phyloP scores from a whole-genome alignment of 2,113 vertebrate species.

The Campylomormyrus numenius region DNA sequence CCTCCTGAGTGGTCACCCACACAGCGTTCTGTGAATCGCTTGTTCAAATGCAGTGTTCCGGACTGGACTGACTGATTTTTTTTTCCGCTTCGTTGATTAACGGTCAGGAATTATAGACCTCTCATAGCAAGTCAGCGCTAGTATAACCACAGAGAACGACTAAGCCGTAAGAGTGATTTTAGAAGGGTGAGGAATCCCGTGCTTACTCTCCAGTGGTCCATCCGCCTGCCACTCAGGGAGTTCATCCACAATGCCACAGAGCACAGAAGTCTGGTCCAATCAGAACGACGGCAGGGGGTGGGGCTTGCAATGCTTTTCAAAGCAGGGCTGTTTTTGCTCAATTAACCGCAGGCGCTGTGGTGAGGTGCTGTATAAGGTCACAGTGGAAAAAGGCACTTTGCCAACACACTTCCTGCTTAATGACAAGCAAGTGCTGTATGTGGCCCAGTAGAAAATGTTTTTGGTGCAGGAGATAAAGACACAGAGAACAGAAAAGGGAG shows the following conservation, averaged over 20 bases:
- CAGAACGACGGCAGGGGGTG: background rate
- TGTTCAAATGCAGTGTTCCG: background rate
- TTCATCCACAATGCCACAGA: background rate
- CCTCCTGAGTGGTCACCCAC: background rate
- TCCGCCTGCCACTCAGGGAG: background rate
- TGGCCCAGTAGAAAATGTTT: background rate
- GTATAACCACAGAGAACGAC: background rate
- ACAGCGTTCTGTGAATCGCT: background rate
- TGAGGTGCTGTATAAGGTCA: background rate
- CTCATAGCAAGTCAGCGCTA: background rate
- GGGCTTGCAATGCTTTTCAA: background rate
- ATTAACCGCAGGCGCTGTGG: background rate
- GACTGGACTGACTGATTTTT: background rate
- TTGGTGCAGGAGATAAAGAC: background rate
- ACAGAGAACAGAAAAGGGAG: background rate
- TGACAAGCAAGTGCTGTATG: background rate
- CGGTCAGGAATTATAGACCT: background rate
- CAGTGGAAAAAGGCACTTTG: background rate
- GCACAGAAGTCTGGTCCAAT: background rate
- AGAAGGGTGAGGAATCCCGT: background rate
- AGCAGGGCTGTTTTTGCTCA: background rate
- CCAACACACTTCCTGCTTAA: background rate
- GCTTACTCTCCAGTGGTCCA: background rate
- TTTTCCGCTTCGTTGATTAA: background rate
- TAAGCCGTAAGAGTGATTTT: background rate